A percentile compares a stretch with the other conserved stretches of the same genome.
phyloP scores from a whole-genome alignment of 2,113 vertebrate genomes.

The Scytalopus superciliaris region DNA sequence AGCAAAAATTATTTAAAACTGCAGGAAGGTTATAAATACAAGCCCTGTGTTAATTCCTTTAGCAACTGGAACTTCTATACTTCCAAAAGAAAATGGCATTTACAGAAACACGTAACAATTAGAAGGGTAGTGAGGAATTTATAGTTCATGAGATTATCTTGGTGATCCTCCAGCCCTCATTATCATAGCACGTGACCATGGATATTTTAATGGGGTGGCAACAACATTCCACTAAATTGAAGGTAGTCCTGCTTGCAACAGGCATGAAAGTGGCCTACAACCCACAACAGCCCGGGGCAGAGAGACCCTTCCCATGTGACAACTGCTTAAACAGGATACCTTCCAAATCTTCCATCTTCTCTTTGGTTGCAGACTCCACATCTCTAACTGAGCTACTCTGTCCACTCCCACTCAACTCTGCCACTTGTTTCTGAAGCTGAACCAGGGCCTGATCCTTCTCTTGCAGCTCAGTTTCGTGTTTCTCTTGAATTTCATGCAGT shows the following conservation, averaged over 20 bases:
- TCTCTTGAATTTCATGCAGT: constrained; percentile 66
- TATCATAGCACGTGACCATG: background rate
- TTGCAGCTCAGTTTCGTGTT: constrained; percentile 76
- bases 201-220: background rate
- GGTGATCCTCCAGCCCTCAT: background rate
- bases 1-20: background rate
- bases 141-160: background rate
- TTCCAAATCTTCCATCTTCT: constrained; percentile 80
- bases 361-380: constrained; percentile 36
- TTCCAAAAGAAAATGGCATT: background rate
- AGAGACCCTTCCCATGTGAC: background rate
- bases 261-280: background rate
- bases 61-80: background rate
- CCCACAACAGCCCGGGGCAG: accelerated
- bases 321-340: constrained; percentile 62
- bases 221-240: background rate
- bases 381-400: background rate
- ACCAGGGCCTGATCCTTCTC: constrained; percentile 71
- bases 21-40: background rate
- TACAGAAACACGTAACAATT: background rate
- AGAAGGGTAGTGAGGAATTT: background rate
- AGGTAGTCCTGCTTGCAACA: background rate
- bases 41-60: background rate
- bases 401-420: constrained; percentile 58
- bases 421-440: constrained; percentile 73